Base-by-base conservation (phyloP, 2,113 vertebrate species). In the Ceyx melanurus region DNA sequence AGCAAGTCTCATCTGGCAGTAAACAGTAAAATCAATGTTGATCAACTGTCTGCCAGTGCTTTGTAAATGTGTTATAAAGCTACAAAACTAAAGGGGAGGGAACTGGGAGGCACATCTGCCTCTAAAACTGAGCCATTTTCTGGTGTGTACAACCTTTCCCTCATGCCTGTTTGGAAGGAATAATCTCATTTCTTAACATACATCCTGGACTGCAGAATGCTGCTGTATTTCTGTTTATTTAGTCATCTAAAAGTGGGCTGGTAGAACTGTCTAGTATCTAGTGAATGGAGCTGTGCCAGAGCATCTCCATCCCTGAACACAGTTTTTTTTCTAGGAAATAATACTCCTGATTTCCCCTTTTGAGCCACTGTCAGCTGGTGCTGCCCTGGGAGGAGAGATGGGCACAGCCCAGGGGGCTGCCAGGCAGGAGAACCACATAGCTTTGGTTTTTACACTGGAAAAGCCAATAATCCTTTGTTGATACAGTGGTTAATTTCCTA, bases 361-460 rank as follows among this genome's bases (percentile, higher is more conserved):
- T 19, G 26, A 71, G 57, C n/a, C 6, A 2, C 46, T 65, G 40
- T n/a, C 42, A 15, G 11, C 33, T 58, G 1, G 14, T 33, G 48
- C 43, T 76, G 31, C 10, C 2, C 10, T 29, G 48, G 5, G 31
- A 54, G 13, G 71, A 46, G 40, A 54, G 64, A 13, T 29, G 18
- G 15, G 5, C 0, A 0, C 48, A 33, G 37, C 21, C 23, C 10
- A 11, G 31, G 14, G 13, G 7, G 20, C 15, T 37, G 29, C 6
- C 8, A 58, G 17, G 14, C 50, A 46, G 43, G 29, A 86, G 35
- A n/a, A 9, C 4, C n/a, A 51, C 23, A 15, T 50, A 25, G 33
- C 4, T 31, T 67, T 40, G 1, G 43, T 43, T 56, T 31, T 10
- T 5, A 15, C 13, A 37, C 16, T 37, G 11, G 46, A 33, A 75